phyloP scores from a whole-genome alignment of 2,113 vertebrate species.

The Verasper variegatus region DNA sequence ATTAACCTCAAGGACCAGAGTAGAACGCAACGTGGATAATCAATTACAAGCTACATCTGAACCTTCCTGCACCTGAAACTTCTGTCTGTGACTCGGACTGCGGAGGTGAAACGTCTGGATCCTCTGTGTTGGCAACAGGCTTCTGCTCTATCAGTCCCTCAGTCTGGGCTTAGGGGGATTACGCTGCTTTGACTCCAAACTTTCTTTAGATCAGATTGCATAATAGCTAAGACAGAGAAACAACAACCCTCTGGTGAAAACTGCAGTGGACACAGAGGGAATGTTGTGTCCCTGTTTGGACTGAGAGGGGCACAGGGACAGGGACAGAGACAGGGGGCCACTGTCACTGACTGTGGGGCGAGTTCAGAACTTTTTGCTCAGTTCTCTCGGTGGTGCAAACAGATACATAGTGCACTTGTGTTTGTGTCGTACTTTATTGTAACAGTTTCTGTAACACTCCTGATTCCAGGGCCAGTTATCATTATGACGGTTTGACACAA shows the following conservation, averaged over 20 bases:
- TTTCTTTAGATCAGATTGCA: slow-evolving; percentile 50
- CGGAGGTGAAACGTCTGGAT: slow-evolving; percentile 55
- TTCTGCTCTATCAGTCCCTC: slow-evolving; percentile 43
- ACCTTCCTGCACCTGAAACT: neutral
- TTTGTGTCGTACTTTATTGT: no score
- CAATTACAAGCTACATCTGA: neutral
- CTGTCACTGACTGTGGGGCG: slow-evolving; percentile 11
- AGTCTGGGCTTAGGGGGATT: slow-evolving; percentile 63
- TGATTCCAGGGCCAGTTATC: neutral
- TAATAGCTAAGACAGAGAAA: slow-evolving; percentile 58
- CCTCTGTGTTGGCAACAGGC: slow-evolving; percentile 71
- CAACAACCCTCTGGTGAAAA: slow-evolving; percentile 33
- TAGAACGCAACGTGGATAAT: no score
- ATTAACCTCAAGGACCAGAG: no score
- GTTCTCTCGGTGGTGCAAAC: no score
- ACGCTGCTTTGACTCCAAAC: slow-evolving; percentile 73
- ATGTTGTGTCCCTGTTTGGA: slow-evolving; percentile 62
- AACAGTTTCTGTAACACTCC: no score
- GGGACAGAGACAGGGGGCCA: slow-evolving; percentile 2
- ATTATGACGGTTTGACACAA: no score
- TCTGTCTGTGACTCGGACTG: neutral
- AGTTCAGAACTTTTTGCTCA: neutral
- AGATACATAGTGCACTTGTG: no score
- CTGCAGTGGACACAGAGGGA: slow-evolving; percentile 35
- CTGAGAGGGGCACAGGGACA: slow-evolving; percentile 9